Evolutionary conservation across 64 coral and sea anemone species (phyloP), one percentile per base, ranked within the genome.

Genomic region (Catalaphyllia jardinei): DNA sequence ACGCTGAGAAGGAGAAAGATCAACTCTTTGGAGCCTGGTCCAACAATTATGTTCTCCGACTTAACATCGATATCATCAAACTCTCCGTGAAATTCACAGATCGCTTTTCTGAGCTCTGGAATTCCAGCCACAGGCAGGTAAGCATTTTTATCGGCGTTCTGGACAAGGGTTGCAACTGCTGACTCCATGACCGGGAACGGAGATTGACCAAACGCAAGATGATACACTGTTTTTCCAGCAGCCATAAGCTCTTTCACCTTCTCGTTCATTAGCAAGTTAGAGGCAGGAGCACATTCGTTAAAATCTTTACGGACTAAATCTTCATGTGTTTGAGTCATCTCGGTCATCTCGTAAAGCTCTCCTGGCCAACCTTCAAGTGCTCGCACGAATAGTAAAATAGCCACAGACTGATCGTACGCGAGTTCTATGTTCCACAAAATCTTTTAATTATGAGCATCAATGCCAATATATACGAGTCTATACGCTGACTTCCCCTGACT

Each of bases 81-180:
- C 57, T 91, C 57, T 38, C 73, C 71, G 54, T 91, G 89, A 75
- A 91, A 91, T 49, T 83, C 28, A 22, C 79, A 91, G 33, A 91
- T 91, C 3, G 89, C 54, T 75, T 91, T 80, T 42, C 79, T 61
- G 17, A 91, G 51, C 13, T 80, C 29, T 9, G 25, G 16, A 49
- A 91, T 91, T 63, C 89, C 89, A 17, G 67, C 71, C n/a, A 91
- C 89, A 17, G 89, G 78, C 19, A 91, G 60, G 57, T 91, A 91
- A 46, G 79, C 65, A 4, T 60, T 84, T 62, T 91, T 73, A 2
- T 55, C 67, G 9, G 89, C 78, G 79, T 91, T 80, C 31, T 61
- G 65, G 5, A 67, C 24, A 7, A 91, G 89, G 39, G 65, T 52
- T 0, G 6, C 4, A 1, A 50, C 50, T 22, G 89, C 79, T 31